Percentiles rank a stretch among this genome's conserved stretches.
phyloP scores from a whole-genome alignment of 1,140 invertebrate genomes.

The Cydia strobilella region DNA sequence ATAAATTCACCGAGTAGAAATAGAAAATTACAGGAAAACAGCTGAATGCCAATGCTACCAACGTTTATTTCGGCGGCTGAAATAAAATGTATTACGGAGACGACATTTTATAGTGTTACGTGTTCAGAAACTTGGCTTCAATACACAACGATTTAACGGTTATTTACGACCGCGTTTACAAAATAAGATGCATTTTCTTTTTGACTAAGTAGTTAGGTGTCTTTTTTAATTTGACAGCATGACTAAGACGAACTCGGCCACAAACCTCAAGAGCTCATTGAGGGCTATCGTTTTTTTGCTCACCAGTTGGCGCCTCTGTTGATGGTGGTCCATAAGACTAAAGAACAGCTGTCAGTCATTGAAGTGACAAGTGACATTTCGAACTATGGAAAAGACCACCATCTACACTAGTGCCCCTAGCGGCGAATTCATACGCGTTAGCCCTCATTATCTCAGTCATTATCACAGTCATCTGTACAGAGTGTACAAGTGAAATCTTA shows the following conservation, averaged over 20 bases:
- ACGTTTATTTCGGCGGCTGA: conserved; percentile 63
- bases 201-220: too few species aligned
- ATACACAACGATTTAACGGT: conserved; percentile 15
- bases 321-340: too few species aligned
- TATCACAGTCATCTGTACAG: neutral
- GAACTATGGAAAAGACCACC: too few species aligned
- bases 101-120: conserved; percentile 31
- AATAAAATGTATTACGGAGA: conserved; percentile 49
- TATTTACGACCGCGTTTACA: conserved; percentile 8
- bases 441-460: too few species aligned
- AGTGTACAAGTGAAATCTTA: too few species aligned
- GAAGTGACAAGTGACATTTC: too few species aligned
- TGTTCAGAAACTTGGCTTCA: conserved; percentile 20
- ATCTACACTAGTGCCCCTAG: too few species aligned
- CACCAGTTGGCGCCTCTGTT: too few species aligned
- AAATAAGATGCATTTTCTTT: conserved; percentile 21
- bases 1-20: conserved; percentile 72
- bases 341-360: too few species aligned
- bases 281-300: too few species aligned
- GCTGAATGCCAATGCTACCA: conserved; percentile 73
- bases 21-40: conserved; percentile 71
- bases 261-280: neutral
- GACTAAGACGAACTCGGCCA: neutral
- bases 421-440: too few species aligned
- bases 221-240: too few species aligned